phyloP scores from a whole-genome alignment of 1,140 invertebrate genomes.

The Temnothorax longispinosus region DNA sequence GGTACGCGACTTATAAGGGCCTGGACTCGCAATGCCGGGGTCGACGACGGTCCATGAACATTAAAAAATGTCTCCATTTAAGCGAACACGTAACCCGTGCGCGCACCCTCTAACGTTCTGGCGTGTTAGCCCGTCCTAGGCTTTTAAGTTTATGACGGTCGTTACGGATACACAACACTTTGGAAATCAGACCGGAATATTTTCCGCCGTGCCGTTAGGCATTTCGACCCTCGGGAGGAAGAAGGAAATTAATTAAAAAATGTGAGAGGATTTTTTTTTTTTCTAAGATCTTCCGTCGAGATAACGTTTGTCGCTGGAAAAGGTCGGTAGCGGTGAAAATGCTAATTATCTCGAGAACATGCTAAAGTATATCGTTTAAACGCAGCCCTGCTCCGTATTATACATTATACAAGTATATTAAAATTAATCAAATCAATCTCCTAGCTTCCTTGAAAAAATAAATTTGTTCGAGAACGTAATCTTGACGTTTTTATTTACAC shows the following conservation, averaged over 20 bases:
- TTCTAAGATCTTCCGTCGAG: not conserved
- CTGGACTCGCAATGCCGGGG: not conserved
- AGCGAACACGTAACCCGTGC: slow-evolving; percentile 37
- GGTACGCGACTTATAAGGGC: slow-evolving; percentile 15
- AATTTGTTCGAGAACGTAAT: not conserved
- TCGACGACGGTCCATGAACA: not conserved
- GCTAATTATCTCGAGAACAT: slow-evolving; percentile 11
- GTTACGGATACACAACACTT: slow-evolving; percentile 23
- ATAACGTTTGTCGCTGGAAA: not conserved
- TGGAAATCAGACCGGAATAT: slow-evolving; percentile 30
- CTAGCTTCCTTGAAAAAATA: not conserved
- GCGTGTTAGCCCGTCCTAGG: not conserved
- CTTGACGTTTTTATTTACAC: not conserved
- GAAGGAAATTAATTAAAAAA: slow-evolving; percentile 4
- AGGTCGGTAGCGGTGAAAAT: not conserved
- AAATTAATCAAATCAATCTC: not conserved
- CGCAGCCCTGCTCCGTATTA: not conserved
- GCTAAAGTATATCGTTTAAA: slow-evolving; percentile 15
- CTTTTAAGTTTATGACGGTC: slow-evolving; percentile 41
- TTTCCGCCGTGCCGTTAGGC: slow-evolving; percentile 9
- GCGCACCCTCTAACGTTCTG: not conserved
- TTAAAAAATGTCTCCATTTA: slow-evolving; percentile 52
- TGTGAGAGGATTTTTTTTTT: slow-evolving; percentile 22
- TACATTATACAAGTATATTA: not conserved
- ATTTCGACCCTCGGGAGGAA: slow-evolving; percentile 5